phyloP scores from a whole-genome alignment of 2,888 invertebrate genomes.

The Halocaridina rubra region DNA sequence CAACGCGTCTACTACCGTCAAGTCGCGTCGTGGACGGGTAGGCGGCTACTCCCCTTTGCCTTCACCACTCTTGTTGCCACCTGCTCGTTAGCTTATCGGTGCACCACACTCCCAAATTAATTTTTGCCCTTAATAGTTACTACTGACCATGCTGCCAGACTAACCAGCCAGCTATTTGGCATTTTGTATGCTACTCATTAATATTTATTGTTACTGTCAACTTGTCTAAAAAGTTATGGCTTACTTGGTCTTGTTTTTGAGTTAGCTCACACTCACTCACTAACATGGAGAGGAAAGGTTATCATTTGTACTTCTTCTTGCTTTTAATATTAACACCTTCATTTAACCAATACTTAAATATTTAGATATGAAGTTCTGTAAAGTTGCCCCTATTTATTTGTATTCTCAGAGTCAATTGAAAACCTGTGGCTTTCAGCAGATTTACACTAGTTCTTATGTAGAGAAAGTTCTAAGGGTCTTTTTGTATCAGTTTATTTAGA shows the following conservation, averaged over 20 bases:
- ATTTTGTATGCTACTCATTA: constrained; percentile 38
- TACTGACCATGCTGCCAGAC: constrained; percentile 43
- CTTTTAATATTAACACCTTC: no score
- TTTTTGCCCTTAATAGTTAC: constrained; percentile 25
- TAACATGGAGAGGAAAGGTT: constrained; percentile 47
- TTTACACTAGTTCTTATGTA: no score
- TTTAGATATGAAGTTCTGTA: no score
- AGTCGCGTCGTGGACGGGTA: constrained; percentile 57
- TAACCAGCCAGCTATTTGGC: constrained; percentile 46
- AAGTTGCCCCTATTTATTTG: no score
- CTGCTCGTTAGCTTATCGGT: constrained; percentile 58
- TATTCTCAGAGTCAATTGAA: no score
- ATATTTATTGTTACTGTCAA: constrained; percentile 25
- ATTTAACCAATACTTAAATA: no score
- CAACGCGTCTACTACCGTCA: constrained; percentile 47
- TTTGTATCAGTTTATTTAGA: no score
- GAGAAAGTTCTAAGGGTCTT: no score
- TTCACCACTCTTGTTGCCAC: constrained; percentile 59
- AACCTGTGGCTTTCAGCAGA: no score
- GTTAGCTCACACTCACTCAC: constrained; percentile 32
- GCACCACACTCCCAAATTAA: constrained; percentile 54
- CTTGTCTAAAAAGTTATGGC: constrained; percentile 21
- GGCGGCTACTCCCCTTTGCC: constrained; percentile 59
- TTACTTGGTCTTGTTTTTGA: constrained; percentile 34
- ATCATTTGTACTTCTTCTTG: no score